phyloP scores from a whole-genome alignment of 2,113 vertebrate species.

The Trinectes maculatus region DNA sequence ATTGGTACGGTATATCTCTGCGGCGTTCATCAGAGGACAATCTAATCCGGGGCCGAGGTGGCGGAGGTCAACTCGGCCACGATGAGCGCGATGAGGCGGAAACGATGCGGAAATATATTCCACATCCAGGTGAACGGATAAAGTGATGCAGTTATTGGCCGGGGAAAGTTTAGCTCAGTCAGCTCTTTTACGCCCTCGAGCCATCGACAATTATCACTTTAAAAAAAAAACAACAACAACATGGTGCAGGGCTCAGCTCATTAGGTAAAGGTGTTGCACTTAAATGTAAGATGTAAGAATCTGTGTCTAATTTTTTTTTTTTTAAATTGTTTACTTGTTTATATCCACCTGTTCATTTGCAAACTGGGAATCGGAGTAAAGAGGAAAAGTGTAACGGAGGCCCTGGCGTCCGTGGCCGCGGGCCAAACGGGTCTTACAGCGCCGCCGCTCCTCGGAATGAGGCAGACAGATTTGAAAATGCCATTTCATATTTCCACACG shows the following conservation, averaged over 20 bases:
- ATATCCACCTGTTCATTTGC: slow-evolving; percentile 1
- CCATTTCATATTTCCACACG: slow-evolving; percentile 30
- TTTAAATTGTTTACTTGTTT: no score
- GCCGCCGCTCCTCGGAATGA: slow-evolving; percentile 29
- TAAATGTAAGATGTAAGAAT: no score
- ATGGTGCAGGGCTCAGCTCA: slow-evolving; percentile 15
- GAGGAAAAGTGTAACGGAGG: slow-evolving; percentile 52
- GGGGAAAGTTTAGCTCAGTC: slow-evolving; percentile 30
- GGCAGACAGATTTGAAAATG: slow-evolving; percentile 27
- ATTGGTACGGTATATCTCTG: slow-evolving; percentile 50
- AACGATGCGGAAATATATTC: slow-evolving; percentile 44
- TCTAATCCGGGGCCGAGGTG: slow-evolving; percentile 56
- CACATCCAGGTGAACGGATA: slow-evolving; percentile 38
- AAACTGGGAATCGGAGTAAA: slow-evolving; percentile 37
- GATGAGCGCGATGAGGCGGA: slow-evolving; percentile 62
- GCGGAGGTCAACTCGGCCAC: no score
- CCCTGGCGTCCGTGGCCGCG: slow-evolving; percentile 26
- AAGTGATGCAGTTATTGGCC: slow-evolving; percentile 48
- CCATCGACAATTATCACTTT: slow-evolving; percentile 23
- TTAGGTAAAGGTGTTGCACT: not conserved
- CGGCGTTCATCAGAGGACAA: slow-evolving; percentile 57
- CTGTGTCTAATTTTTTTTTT: no score
- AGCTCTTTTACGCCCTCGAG: slow-evolving; percentile 6
- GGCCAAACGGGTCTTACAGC: slow-evolving; percentile 42
- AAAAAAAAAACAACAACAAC: not conserved